Percentiles rank a stretch among this genome's conserved stretches.
These are phyloP conservation scores for Dasyornis broadbenti DNA, from an alignment of 2,113 vertebrate species.

Conservation along the genomic window DNA sequence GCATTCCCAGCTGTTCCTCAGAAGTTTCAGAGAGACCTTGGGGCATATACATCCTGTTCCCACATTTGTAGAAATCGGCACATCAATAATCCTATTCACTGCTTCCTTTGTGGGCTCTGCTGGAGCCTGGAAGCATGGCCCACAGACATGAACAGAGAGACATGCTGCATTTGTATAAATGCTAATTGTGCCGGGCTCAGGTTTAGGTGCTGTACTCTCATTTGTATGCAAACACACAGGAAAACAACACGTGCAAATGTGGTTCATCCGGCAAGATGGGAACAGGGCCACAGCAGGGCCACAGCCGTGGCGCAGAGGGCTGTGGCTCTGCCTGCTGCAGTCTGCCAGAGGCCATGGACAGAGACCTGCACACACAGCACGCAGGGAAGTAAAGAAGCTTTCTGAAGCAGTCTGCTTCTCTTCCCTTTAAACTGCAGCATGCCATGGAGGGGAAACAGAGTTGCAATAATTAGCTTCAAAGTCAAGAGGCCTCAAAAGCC, in stretches of 20 bases:
- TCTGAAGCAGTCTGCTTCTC: neutral
- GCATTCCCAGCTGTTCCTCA: neutral
- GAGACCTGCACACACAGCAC: accelerated
- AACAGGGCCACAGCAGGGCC: accelerated
- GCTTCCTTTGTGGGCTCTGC: neutral
- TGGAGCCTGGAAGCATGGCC: neutral
- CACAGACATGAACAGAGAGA: neutral
- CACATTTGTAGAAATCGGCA: neutral
- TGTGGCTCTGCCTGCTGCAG: neutral
- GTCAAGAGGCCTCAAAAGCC: neutral
- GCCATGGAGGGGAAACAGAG: neutral
- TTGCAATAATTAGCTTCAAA: neutral
- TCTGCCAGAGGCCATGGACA: neutral
- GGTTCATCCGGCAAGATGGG: neutral
- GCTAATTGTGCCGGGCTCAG: neutral
- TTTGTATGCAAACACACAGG: neutral
- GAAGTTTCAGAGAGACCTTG: neutral
- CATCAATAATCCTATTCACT: neutral
- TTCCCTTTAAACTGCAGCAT: neutral
- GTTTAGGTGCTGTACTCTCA: neutral
- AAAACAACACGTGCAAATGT: neutral
- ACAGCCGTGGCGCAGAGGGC: accelerated
- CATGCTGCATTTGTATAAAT: neutral
- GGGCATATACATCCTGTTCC: neutral
- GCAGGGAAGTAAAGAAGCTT: accelerated